These are phyloP conservation scores for Chaenodraco wilsoni DNA, from an alignment of 2,797 vertebrate species.

Conservation along the genomic window DNA sequence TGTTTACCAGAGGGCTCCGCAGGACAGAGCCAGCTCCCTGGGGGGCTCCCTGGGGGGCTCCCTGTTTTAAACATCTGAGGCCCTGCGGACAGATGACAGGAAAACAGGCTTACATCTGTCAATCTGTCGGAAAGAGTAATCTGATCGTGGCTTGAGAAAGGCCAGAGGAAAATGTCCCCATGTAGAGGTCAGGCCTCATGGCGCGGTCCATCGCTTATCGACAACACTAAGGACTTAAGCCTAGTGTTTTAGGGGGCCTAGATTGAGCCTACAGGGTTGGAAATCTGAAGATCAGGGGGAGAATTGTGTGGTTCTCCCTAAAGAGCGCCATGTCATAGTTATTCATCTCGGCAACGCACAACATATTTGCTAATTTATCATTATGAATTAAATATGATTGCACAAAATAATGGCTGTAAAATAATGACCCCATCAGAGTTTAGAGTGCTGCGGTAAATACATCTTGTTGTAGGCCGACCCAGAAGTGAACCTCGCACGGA, in stretches of 20 bases:
- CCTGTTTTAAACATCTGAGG: slow-evolving; percentile 48
- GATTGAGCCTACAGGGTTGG: background rate
- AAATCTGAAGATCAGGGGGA: background rate
- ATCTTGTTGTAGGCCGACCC: too few species aligned
- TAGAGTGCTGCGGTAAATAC: too few species aligned
- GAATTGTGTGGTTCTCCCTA: too few species aligned
- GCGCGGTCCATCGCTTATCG: slow-evolving; percentile 6
- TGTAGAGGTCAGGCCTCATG: slow-evolving; percentile 39
- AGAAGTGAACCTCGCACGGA: too few species aligned
- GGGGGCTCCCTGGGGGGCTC: slow-evolving; percentile 15
- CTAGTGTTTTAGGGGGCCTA: background rate
- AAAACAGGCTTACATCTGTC: slow-evolving; percentile 59
- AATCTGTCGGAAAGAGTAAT: slow-evolving; percentile 57
- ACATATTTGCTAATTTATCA: too few species aligned
- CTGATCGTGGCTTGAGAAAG: slow-evolving; percentile 53
- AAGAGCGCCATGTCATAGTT: too few species aligned
- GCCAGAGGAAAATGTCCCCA: slow-evolving; percentile 53
- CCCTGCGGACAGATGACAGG: slow-evolving; percentile 30
- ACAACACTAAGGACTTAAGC: too few species aligned
- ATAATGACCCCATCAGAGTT: too few species aligned
- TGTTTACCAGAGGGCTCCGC: slow-evolving; percentile 44
- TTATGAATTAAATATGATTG: too few species aligned
- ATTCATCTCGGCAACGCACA: too few species aligned
- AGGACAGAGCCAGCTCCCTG: slow-evolving; percentile 33
- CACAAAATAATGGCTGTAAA: too few species aligned